These are phyloP conservation scores for Ylistrum balloti DNA, from an alignment of 1,140 invertebrate genomes.

Conservation along the genomic window DNA sequence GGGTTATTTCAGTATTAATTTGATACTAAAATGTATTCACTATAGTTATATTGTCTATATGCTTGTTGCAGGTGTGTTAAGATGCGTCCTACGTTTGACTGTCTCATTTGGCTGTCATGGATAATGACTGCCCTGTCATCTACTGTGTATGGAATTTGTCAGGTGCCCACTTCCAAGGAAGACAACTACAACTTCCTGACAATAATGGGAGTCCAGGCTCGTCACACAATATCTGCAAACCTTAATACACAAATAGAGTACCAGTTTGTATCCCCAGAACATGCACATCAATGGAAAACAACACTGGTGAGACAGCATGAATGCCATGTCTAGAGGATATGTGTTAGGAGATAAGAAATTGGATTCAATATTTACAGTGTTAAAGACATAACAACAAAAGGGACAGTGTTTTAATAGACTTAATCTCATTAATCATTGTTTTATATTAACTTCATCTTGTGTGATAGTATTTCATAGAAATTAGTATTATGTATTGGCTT, in stretches of 20 bases:
- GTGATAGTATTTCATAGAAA: too few relatives aligned
- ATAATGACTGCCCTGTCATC: background rate
- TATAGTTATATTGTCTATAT: too few relatives aligned
- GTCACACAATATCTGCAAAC: background rate
- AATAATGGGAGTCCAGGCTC: background rate
- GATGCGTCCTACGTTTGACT: background rate
- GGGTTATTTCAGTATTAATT: too few relatives aligned
- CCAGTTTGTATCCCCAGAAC: conserved; percentile 26
- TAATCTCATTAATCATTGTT: too few relatives aligned
- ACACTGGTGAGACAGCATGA: background rate
- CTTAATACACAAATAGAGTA: background rate
- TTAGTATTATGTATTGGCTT: too few relatives aligned
- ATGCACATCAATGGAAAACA: background rate
- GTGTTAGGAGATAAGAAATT: too few relatives aligned
- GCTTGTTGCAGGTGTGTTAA: background rate
- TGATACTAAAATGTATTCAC: too few relatives aligned
- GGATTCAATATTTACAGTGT: too few relatives aligned
- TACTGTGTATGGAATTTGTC: background rate
- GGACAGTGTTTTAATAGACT: too few relatives aligned
- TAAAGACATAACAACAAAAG: too few relatives aligned
- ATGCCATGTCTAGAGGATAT: background rate
- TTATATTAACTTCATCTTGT: too few relatives aligned
- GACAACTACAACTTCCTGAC: background rate
- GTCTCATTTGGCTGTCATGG: background rate
- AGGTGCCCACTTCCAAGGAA: background rate